Conservation (phyloP, 2,888 invertebrate species). For the Sesia bembeciformis region DNA sequence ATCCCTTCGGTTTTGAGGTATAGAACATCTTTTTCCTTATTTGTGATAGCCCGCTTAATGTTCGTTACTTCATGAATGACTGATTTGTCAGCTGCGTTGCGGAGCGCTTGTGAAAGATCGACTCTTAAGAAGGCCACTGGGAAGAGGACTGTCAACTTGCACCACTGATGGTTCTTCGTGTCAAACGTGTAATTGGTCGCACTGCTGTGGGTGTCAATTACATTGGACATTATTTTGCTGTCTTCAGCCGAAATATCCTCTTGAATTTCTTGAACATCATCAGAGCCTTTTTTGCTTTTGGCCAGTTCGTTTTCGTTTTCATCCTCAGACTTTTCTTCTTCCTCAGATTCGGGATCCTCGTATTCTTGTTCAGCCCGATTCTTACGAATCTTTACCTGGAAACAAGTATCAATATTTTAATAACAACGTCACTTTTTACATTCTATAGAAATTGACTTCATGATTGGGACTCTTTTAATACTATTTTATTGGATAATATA, state of each 20-base stretch:
- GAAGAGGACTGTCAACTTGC: conserved; percentile 84
- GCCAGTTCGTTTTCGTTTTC: conserved; percentile 46
- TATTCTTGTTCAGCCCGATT: conserved; percentile 77
- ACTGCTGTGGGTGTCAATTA: conserved; percentile 48
- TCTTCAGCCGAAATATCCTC: conserved; percentile 33
- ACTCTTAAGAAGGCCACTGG: conserved; percentile 67
- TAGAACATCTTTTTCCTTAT: conserved; percentile 76
- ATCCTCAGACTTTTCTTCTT: conserved; percentile 70
- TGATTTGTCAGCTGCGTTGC: conserved; percentile 79
- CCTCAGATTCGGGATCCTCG: conserved; percentile 77
- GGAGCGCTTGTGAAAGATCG: conserved; percentile 84
- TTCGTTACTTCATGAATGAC: conserved; percentile 86
- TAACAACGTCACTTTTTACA: background rate
- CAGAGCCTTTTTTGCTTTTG: conserved; percentile 34
- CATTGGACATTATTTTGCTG: conserved; percentile 44
- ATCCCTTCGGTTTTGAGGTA: conserved; percentile 96
- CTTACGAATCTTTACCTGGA: conserved; percentile 67
- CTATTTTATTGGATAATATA: too few species aligned
- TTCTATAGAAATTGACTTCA: too few species aligned
- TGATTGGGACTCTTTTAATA: too few species aligned
- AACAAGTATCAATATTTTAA: conserved; percentile 5
- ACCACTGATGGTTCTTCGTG: conserved; percentile 85
- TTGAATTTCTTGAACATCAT: conserved; percentile 23
- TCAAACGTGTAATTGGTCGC: conserved; percentile 84
- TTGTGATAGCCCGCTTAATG: conserved; percentile 90